A percentile compares a stretch with the other conserved stretches of the same genome.
Conservation (phyloP, 2,797 vertebrate species). For the Myotis daubentonii region DNA sequence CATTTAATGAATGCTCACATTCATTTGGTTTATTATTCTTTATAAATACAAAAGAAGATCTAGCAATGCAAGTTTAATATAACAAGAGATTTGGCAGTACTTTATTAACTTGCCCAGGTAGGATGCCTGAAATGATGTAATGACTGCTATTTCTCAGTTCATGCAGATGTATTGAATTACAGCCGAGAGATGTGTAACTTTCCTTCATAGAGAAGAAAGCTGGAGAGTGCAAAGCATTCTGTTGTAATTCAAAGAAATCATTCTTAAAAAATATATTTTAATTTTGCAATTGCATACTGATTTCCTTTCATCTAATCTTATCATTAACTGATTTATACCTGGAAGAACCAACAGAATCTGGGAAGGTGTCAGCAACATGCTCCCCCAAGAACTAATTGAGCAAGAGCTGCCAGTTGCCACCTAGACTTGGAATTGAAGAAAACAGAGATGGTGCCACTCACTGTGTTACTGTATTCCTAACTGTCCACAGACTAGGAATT, state of each 20-base stretch:
- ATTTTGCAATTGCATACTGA: not conserved
- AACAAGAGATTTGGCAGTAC: not conserved
- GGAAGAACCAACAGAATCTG: not conserved
- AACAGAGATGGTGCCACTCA: not conserved
- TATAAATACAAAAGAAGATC: constrained; percentile 57
- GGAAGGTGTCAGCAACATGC: not conserved
- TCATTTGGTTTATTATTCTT: constrained; percentile 56
- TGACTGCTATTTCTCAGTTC: constrained; percentile 28
- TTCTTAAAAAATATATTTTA: not conserved
- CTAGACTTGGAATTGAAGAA: not conserved
- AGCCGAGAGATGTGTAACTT: not conserved
- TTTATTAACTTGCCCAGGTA: not conserved
- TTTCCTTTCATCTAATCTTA: constrained; percentile 44
- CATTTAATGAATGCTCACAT: constrained; percentile 53
- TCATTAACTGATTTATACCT: not conserved
- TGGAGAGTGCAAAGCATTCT: not conserved
- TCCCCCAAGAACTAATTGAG: not conserved
- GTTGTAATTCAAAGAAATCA: not conserved
- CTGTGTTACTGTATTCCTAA: not conserved
- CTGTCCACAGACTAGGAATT: not conserved
- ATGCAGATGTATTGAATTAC: not conserved
- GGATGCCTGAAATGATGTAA: not conserved
- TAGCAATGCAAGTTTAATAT: constrained; percentile 30
- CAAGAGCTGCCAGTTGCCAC: not conserved
- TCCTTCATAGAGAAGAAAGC: not conserved